Evolutionary conservation across 2,888 invertebrate species (phyloP), one percentile per base, ranked within the genome.

Genomic region (Drosophila crucigera): DNA sequence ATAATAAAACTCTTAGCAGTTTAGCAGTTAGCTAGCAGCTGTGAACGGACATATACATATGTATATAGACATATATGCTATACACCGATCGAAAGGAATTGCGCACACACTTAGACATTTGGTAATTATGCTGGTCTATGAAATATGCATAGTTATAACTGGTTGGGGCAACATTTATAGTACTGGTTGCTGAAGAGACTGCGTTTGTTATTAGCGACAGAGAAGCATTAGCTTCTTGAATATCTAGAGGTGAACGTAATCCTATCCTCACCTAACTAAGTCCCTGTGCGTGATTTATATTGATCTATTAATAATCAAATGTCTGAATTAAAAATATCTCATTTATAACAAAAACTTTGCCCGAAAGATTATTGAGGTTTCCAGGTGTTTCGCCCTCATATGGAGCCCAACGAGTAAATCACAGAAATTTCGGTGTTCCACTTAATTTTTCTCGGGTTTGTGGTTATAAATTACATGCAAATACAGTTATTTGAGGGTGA

Each of bases 401-500:
- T 31, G 14, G 22, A 35, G 37, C 14, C n/a, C 16, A 35, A 28
- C 52, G 37, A 28, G 33, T 47, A 66, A 66, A 63, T 68, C 47
- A 33, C 33, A 37, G 53, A 28, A 59, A 54, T 53, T 54, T 41
- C 39, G 28, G 43, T 52, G 52, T 65, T 50, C 61, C 25, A 30
- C 30, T 66, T 39, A n/a, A 52, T 37, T 54, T 37, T 69, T 35
- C 28, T 28, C 28, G 54, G 39, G 5, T 33, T 41, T 52, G 9
- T 50, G 47, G 43, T 53, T 82, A 72, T 68, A 73, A 80, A 74
- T 71, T 68, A 80, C 68, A 73, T 75, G 80, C 80, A 75, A 82
- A 84, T 83, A 77, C 80, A 78, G 84, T 84, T 86, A 76, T 84
- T 84, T 86, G 86, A 84, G 82, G 87, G 84, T 82, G 84, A 86